These are phyloP conservation scores for Leptodactylus fallax DNA, from an alignment of 2,797 vertebrate genomes.

Conservation along the genomic window DNA sequence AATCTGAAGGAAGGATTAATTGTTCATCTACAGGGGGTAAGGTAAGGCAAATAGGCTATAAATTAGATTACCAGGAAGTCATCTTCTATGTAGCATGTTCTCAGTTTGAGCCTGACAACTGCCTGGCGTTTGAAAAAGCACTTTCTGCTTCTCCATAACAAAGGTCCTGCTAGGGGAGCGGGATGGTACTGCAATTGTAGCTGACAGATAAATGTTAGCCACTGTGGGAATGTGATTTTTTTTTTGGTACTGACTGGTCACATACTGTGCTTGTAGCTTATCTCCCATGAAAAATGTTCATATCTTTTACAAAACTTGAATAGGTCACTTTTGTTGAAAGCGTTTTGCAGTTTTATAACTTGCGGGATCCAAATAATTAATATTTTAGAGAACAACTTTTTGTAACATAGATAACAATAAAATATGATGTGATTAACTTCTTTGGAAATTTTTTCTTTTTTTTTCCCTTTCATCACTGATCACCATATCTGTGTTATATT, in stretches of 20 bases:
- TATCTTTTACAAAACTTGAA: background rate
- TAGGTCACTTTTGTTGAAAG: background rate
- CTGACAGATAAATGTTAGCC: background rate
- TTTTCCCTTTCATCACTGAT: no score
- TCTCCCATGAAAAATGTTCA: background rate
- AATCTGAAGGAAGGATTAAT: slow-evolving; percentile 12
- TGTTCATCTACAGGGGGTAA: background rate
- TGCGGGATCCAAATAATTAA: background rate
- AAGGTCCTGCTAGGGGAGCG: background rate
- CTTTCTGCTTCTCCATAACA: slow-evolving; percentile 23
- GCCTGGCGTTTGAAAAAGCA: slow-evolving; percentile 15
- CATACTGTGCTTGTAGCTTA: background rate
- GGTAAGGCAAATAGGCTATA: slow-evolving; percentile 17
- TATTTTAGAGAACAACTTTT: no score
- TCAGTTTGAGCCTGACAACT: slow-evolving; percentile 8
- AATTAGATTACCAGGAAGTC: background rate
- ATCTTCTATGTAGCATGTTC: slow-evolving; percentile 17
- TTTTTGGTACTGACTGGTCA: background rate
- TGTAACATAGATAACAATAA: no score
- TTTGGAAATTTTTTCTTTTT: no score
- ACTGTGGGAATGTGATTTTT: background rate
- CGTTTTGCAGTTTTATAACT: background rate
- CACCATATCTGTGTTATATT: no score
- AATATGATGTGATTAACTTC: no score
- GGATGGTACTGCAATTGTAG: background rate